phyloP scores from a whole-genome alignment of 2,888 invertebrate genomes.

The Allolobophora icterica region DNA sequence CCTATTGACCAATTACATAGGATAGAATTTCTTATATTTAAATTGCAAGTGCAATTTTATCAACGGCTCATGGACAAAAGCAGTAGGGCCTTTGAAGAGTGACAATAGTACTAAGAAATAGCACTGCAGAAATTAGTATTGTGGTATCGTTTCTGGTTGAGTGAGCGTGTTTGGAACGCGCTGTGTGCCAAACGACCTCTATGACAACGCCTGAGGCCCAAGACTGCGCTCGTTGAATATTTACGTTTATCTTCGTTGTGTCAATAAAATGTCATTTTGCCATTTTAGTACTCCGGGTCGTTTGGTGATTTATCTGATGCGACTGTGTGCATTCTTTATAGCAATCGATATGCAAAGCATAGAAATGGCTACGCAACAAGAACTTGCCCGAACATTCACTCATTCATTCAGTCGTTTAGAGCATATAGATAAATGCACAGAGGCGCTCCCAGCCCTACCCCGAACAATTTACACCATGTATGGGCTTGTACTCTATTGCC shows the following conservation, averaged over 20 bases:
- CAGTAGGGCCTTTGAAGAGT: neutral
- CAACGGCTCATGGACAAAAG: too few relatives aligned
- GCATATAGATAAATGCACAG: too few relatives aligned
- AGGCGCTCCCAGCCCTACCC: too few relatives aligned
- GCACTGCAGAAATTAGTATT: neutral
- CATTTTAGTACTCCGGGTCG: constrained; percentile 17
- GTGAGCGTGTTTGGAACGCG: neutral
- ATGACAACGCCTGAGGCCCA: too few relatives aligned
- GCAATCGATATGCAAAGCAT: neutral
- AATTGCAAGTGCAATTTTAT: too few relatives aligned
- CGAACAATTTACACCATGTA: neutral
- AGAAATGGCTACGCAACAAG: neutral
- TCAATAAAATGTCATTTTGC: neutral
- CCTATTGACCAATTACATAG: too few relatives aligned
- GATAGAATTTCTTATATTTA: too few relatives aligned
- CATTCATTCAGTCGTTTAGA: too few relatives aligned
- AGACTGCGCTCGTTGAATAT: neutral
- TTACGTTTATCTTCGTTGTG: neutral
- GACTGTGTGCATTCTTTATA: neutral
- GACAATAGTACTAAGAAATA: neutral
- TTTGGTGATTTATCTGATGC: neutral
- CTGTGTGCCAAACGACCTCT: neutral
- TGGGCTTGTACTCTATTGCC: neutral
- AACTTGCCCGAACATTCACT: neutral
- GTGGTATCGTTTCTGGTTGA: neutral